A percentile compares a stretch with the other conserved stretches of the same genome.
These are phyloP conservation scores for Pentalonia nigronervosa DNA, from an alignment of 1,140 invertebrate genomes.

Conservation along the genomic window DNA sequence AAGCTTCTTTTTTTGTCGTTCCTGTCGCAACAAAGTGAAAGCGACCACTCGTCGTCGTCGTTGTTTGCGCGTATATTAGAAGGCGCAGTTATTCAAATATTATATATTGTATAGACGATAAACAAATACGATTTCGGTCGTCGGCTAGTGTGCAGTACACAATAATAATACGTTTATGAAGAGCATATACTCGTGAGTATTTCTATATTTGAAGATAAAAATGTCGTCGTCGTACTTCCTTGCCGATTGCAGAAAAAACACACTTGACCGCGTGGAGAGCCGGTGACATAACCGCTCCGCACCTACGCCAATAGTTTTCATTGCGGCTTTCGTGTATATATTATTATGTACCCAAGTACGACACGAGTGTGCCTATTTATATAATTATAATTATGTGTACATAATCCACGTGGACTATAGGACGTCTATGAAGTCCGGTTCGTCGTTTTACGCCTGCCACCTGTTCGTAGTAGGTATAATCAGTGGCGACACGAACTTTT, in stretches of 20 bases:
- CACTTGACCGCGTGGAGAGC: neutral
- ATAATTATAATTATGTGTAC: neutral
- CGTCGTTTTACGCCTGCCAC: too few species aligned
- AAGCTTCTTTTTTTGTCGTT: neutral
- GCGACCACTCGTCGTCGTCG: neutral
- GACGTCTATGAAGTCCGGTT: neutral
- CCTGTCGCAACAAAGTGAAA: neutral
- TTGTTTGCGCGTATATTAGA: neutral
- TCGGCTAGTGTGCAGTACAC: too few species aligned
- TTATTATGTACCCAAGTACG: too few species aligned
- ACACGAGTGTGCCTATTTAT: neutral
- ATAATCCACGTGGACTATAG: neutral
- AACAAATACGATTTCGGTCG: neutral
- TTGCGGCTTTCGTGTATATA: neutral
- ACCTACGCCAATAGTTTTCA: neutral
- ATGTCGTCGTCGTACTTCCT: neutral
- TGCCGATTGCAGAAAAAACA: neutral
- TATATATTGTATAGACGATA: neutral
- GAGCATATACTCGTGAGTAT: neutral
- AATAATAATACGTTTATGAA: neutral
- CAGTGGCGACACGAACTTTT: too few species aligned
- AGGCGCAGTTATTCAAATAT: conserved; percentile 2
- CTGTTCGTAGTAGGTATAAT: too few species aligned
- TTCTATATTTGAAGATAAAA: neutral
- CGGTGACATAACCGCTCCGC: neutral